phyloP scores from a whole-genome alignment of 2,113 vertebrate species.

The Romanogobio albipinnatus region DNA sequence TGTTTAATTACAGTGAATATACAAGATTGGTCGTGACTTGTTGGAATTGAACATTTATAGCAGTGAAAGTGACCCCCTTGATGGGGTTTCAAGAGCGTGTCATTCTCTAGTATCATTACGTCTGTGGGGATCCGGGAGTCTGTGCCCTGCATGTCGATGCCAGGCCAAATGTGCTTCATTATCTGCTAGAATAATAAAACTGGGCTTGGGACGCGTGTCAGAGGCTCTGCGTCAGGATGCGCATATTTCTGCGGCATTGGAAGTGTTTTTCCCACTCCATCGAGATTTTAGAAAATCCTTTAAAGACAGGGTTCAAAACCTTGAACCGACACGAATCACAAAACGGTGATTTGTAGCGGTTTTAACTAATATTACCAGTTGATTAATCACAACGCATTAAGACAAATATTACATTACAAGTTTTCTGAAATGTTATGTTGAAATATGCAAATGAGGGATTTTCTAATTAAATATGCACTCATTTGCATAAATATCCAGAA shows the following conservation, averaged over 20 bases:
- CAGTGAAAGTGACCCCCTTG: conserved; percentile 39
- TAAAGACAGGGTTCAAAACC: neutral
- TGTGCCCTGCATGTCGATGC: conserved; percentile 27
- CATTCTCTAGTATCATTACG: conserved; percentile 32
- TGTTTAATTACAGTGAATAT: conserved; percentile 56
- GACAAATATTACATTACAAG: too few species aligned
- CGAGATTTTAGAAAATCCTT: neutral
- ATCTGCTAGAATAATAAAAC: conserved; percentile 19
- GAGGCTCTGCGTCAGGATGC: neutral
- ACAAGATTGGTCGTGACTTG: conserved; percentile 49
- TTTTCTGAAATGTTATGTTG: neutral
- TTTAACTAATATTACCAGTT: neutral
- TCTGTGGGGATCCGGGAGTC: conserved; percentile 1
- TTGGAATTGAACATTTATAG: conserved; percentile 46
- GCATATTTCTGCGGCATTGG: neutral
- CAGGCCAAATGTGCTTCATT: conserved; percentile 20
- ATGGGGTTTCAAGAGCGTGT: conserved; percentile 33
- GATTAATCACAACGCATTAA: neutral
- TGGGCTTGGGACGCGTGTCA: neutral
- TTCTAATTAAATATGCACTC: neutral
- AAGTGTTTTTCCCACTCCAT: conserved; percentile 1
- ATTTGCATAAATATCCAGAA: neutral
- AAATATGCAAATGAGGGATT: neutral
- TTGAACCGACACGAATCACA: neutral
- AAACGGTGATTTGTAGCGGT: neutral